Evolutionary conservation across 1,140 invertebrate genomes (phyloP).

Genomic region (Drosophila cardini): DNA sequence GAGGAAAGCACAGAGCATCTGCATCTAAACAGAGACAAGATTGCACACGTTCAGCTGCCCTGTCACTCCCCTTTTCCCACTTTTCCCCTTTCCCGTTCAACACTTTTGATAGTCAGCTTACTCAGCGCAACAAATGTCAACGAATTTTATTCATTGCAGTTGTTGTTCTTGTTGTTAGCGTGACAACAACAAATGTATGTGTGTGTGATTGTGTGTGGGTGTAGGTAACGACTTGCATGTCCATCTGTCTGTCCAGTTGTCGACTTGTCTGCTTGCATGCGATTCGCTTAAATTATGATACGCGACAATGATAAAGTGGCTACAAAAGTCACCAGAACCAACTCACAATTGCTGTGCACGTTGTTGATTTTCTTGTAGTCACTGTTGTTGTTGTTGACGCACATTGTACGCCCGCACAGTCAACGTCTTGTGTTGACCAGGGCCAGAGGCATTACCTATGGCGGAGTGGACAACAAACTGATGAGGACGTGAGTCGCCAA

Average conservation of each 20-base stretch:
- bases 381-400: constrained; percentile 26
- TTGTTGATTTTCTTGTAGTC: constrained; percentile 18
- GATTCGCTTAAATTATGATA: constrained; percentile 79
- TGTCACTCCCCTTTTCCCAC: background rate
- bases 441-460: constrained; percentile 12
- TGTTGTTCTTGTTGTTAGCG: constrained; percentile 41
- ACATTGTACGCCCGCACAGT: constrained; percentile 52
- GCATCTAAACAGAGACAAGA: constrained; percentile 59
- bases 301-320: constrained; percentile 75
- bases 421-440: constrained; percentile 44
- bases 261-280: constrained; percentile 38
- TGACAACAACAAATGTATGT: constrained; percentile 25
- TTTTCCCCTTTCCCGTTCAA: background rate
- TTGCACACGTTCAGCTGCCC: constrained; percentile 54
- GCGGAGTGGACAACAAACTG: constrained; percentile 12
- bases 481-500: constrained; percentile 46
- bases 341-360: constrained; percentile 53
- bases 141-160: constrained; percentile 69
- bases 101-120: constrained; percentile 44
- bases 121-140: constrained; percentile 75
- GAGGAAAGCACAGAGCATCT: constrained; percentile 14
- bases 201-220: constrained; percentile 30
- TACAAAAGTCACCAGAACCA: constrained; percentile 65
- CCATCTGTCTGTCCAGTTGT: constrained; percentile 5
- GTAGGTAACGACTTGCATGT: constrained; percentile 40